phyloP scores from a whole-genome alignment of 2,113 vertebrate species.

The Leptosomus discolor region DNA sequence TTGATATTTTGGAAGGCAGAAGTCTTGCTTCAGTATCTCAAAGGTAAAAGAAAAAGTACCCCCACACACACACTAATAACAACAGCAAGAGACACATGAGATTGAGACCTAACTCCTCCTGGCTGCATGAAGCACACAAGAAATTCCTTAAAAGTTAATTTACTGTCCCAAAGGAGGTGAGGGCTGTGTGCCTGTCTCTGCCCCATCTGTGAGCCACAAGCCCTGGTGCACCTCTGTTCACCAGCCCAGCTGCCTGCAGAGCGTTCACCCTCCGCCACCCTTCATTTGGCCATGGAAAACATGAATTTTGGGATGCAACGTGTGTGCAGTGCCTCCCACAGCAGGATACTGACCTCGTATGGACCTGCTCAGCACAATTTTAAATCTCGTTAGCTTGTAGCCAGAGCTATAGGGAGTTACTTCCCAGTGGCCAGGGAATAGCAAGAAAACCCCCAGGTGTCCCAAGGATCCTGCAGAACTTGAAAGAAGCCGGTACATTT shows the following conservation, averaged over 20 bases:
- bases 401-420: background rate
- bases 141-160: background rate
- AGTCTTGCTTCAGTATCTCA: background rate
- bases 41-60: background rate
- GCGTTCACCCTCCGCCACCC: fast-evolving
- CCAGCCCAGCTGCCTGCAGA: background rate
- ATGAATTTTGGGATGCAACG: fast-evolving
- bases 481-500: background rate
- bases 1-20: background rate
- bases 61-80: fast-evolving
- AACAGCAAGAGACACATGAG: background rate
- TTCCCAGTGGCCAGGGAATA: background rate
- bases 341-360: background rate
- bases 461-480: background rate
- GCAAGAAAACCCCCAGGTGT: fast-evolving
- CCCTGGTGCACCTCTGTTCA: background rate
- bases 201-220: background rate
- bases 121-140: background rate
- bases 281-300: background rate
- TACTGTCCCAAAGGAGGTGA: background rate
- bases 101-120: background rate
- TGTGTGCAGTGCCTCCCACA: background rate
- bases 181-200: background rate
- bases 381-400: background rate
- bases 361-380: background rate